Base-by-base conservation (phyloP, 2,113 vertebrate species). In the Corapipo altera region DNA sequence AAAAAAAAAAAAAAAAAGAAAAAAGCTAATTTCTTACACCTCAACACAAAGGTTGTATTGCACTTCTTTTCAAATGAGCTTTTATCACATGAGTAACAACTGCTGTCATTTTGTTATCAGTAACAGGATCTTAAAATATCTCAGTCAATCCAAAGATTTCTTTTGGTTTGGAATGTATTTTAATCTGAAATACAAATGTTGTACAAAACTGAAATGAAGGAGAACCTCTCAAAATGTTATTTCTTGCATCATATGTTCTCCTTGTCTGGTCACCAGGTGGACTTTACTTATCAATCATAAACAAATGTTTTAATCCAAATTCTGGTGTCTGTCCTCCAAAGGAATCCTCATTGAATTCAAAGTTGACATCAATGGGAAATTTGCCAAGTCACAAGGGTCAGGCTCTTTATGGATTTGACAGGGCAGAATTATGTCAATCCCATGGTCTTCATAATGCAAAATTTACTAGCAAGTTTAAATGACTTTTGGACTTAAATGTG, bases 281-380 rank as follows among this genome's bases (percentile, higher is more conserved):
- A 85, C 58, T 57, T 78, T 27, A 85, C 88, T 93, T 82, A 91
- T 69, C 62, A 88, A 81, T 71, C 33, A 85, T 4, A 78, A 62
- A 91, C 67, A 87, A 84, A 37, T 86, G 89, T 78, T 85, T 94
- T 64, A 77, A 89, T 77, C 65, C 35, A 78, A 84, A 87, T 74
- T 51, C 39, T 94, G 51, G 22, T 66, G 26, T 43, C 48, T 61
- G 65, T 86, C 26, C 48, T 95, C 76, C 70, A 73, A 90, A 80
- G 43, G 54, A 89, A 84, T 61, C n/a, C 41, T 92, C 65, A 77
- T 3, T 62, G 86, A 77, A 84, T 86, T 95, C 75, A 77, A 92
- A 95, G 80, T 6, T 95, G 84, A 62, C 37, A 89, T 30, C 51
- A 91, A 7, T 11, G 87, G 73, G 85, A 93, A 85, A 87, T 89